These are phyloP conservation scores for Antheraea yamamai DNA, from an alignment of 2,888 invertebrate species.

Conservation along the genomic window DNA sequence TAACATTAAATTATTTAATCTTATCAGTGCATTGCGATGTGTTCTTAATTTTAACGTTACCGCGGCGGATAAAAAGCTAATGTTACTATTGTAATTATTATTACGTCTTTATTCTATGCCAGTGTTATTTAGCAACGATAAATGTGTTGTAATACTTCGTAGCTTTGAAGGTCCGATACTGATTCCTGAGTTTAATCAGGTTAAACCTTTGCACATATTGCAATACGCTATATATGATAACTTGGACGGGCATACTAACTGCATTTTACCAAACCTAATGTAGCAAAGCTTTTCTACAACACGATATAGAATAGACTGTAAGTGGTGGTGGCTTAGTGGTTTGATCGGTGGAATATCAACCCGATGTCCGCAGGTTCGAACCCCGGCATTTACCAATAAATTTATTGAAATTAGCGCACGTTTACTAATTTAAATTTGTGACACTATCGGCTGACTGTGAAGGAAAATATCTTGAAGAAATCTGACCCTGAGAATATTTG, in stretches of 20 bases:
- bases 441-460: too few species aligned
- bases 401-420: too few species aligned
- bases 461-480: too few species aligned
- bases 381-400: too few species aligned
- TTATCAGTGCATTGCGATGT: constrained; percentile 36
- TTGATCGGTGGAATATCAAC: too few species aligned
- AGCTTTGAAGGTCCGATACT: background rate
- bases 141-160: background rate
- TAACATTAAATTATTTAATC: constrained; percentile 42
- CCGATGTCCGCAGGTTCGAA: too few species aligned
- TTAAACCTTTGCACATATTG: background rate
- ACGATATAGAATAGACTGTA: background rate
- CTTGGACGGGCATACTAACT: background rate
- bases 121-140: background rate
- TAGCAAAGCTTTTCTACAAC: background rate
- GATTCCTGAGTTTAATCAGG: background rate
- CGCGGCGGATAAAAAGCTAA: constrained; percentile 8
- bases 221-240: background rate
- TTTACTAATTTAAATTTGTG: too few species aligned
- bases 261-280: too few species aligned
- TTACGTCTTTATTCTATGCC: background rate
- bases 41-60: constrained; percentile 8
- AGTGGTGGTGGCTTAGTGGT: too few species aligned
- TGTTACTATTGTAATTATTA: background rate
- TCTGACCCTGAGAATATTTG: too few species aligned